Evolutionary conservation across 1,140 invertebrate genomes (phyloP).

Genomic region (Eupristina koningsbergeri): DNA sequence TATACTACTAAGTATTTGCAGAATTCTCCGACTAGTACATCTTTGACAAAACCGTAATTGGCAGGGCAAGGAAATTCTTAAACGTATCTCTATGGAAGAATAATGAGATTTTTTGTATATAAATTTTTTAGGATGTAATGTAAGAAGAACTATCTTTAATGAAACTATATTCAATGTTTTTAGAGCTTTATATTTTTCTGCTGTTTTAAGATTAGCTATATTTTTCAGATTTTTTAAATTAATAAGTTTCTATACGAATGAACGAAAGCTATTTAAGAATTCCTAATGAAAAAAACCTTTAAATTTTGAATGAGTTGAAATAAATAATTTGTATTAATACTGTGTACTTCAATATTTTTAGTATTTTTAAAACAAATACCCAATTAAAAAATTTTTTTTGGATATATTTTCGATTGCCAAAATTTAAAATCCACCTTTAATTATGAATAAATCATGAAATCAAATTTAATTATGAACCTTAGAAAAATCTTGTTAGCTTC

Average conservation of each 20-base stretch:
- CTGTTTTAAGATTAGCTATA: not conserved
- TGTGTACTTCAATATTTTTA: too few relatives aligned
- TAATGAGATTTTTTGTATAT: not conserved
- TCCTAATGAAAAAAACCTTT: too few relatives aligned
- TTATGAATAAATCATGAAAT: too few relatives aligned
- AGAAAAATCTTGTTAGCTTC: too few relatives aligned
- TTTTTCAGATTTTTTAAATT: conserved; percentile 15
- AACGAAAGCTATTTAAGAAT: conserved; percentile 28
- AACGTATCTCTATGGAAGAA: not conserved
- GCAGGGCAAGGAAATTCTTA: conserved; percentile 46
- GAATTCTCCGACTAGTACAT: conserved; percentile 28
- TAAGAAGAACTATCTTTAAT: not conserved
- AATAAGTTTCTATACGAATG: not conserved
- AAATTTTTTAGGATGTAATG: not conserved
- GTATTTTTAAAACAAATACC: too few relatives aligned
- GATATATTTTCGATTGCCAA: too few relatives aligned
- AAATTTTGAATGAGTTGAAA: too few relatives aligned
- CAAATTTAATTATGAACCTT: too few relatives aligned
- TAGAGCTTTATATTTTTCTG: not conserved
- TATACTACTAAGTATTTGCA: not conserved
- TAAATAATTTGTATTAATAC: too few relatives aligned
- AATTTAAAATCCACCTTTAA: too few relatives aligned
- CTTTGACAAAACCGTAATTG: conserved; percentile 44
- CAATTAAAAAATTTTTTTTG: too few relatives aligned
- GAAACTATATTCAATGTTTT: not conserved